Evolutionary conservation across 92 coral and sea anemone genomes (phyloP), one percentile per base, ranked within the genome.

Genomic region (Palythoa grandiflora): DNA sequence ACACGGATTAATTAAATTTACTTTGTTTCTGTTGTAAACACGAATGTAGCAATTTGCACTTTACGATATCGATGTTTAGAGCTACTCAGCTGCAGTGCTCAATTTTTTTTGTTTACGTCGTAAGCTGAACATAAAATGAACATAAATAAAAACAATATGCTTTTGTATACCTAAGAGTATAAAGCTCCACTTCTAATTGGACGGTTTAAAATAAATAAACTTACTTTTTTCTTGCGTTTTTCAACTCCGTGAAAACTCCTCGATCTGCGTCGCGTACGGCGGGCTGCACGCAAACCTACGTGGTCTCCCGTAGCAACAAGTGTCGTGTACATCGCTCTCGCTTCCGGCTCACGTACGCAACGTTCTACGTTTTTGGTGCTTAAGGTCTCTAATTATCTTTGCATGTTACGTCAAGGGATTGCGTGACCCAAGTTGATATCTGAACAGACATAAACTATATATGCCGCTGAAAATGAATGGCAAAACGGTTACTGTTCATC

Each of bases 11-110:
- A 57, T n/a, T 71, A 37, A 71, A 71, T 35, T 71, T 21, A 57
- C 65, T 57, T 57, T 57, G 65, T 57, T 57, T 57, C 65, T 57
- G 65, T 57, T 57, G 17, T 57, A 57, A 57, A 57, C 74, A 70
- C 74, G 73, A 68, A 68, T 21, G 73, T 68, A 21, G 73, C 40
- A 68, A 68, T 68, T 68, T 20, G 36, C 37, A 68, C 73, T 68
- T 68, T 68, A 68, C n/a, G n/a, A n/a, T n/a, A n/a, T n/a, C 73
- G 73, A 68, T 68, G 73, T 68, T 68, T 68, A 68, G 73, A 68
- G 73, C 73, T 68, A 68, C 73, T 68, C 73, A 68, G 73, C 73
- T 68, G 73, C 73, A 68, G 73, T 68, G 73, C 73, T 68, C 73
- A 68, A 68, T 68, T 68, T 68, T 66, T 68, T 21, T 68, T 68